Evolutionary conservation across 2,888 invertebrate genomes (phyloP).

Genomic region (Drosophila meridiana): DNA sequence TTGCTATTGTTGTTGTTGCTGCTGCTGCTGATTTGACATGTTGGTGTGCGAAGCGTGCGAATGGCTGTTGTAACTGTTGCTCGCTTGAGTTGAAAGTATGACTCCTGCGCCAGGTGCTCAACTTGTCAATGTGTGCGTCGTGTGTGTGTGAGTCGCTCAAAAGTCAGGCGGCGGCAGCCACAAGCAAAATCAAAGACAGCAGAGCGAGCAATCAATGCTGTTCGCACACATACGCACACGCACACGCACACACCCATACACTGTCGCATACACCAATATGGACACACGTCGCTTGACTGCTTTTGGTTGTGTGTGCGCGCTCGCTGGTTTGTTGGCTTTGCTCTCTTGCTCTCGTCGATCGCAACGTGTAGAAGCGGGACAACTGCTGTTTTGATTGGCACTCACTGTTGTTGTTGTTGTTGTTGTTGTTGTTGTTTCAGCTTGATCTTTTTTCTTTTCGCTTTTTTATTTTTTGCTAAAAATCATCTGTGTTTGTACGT

Average conservation of each 20-base stretch:
- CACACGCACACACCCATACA: constrained; percentile 20
- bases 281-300: constrained; percentile 72
- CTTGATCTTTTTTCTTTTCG: constrained; percentile 71
- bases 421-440: constrained; percentile 53
- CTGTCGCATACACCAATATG: constrained; percentile 45
- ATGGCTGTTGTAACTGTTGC: constrained; percentile 49
- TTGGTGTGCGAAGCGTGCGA: constrained; percentile 26
- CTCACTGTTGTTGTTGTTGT: constrained; percentile 31
- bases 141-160: constrained; percentile 50
- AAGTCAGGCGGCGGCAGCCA: constrained; percentile 68
- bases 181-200: constrained; percentile 72
- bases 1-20: constrained; percentile 17
- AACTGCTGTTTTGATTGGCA: constrained; percentile 77
- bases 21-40: constrained; percentile 30
- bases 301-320: constrained; percentile 58
- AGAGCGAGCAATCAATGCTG: constrained; percentile 65
- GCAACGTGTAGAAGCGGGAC: constrained; percentile 66
- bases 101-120: constrained; percentile 77
- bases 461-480: constrained; percentile 75
- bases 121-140: constrained; percentile 46
- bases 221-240: constrained; percentile 36
- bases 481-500: constrained; percentile 80
- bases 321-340: constrained; percentile 50
- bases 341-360: constrained; percentile 49
- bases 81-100: constrained; percentile 61